A percentile compares a stretch with the other conserved stretches of the same genome.
Evolutionary conservation across 2,113 vertebrate species (phyloP).

Genomic region (Passer domesticus): DNA sequence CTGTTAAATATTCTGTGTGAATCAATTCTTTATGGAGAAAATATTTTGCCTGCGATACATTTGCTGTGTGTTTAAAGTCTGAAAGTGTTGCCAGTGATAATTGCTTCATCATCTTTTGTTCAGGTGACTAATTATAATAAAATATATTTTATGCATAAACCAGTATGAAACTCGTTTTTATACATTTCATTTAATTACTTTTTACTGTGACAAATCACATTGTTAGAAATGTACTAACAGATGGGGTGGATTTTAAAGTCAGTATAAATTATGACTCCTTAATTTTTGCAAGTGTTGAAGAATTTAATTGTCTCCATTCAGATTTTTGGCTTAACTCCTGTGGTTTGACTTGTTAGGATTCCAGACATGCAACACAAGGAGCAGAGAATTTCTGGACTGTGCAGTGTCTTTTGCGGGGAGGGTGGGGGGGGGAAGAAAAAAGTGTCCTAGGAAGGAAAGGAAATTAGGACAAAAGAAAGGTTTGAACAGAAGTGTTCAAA

Average conservation of each 20-base stretch:
- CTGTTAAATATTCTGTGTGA: not conserved
- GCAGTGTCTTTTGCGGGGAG: not conserved
- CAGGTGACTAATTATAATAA: constrained; percentile 66
- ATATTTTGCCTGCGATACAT: not conserved
- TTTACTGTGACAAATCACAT: constrained; percentile 62
- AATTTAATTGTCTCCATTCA: constrained; percentile 47
- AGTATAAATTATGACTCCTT: constrained; percentile 56
- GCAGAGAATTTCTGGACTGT: constrained; percentile 51
- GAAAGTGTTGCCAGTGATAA: constrained; percentile 23
- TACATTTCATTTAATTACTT: constrained; percentile 63
- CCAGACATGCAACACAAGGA: constrained; percentile 62
- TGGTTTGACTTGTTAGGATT: constrained; percentile 68
- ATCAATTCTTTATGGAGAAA: not conserved
- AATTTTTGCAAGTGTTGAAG: constrained; percentile 54
- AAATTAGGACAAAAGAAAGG: constrained; percentile 40
- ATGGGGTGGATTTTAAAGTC: constrained; percentile 60
- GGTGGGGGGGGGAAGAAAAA: not conserved
- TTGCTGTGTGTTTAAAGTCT: not conserved
- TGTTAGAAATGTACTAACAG: constrained; percentile 65
- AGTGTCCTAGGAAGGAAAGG: not conserved
- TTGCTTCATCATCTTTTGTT: constrained; percentile 48
- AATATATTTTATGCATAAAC: constrained; percentile 54
- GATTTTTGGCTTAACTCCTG: constrained; percentile 56
- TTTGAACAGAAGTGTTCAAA: constrained; percentile 14
- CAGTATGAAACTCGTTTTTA: constrained; percentile 44